Conservation (phyloP, 2,113 vertebrate genomes). For the Addax nasomaculatus region DNA sequence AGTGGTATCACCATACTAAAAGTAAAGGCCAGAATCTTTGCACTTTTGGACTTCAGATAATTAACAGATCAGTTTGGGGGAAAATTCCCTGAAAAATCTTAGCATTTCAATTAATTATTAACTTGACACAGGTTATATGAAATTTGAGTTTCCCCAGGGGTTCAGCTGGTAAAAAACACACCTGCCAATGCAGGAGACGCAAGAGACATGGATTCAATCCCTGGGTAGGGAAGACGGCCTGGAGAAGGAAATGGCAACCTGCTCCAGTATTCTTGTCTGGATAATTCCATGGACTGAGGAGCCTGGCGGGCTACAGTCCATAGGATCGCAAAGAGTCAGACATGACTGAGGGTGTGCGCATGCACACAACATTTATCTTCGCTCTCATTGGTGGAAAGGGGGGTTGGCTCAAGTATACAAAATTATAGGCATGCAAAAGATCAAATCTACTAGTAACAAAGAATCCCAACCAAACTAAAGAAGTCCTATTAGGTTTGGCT, state of each 20-base stretch:
- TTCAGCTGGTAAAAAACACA: background rate
- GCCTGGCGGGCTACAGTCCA: background rate
- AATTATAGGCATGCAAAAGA: background rate
- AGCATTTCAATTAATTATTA: slow-evolving; percentile 7
- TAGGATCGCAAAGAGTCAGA: background rate
- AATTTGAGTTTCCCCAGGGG: background rate
- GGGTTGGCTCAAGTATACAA: background rate
- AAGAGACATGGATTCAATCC: background rate
- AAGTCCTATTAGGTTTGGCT: background rate
- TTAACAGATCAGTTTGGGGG: background rate
- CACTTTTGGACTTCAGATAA: background rate
- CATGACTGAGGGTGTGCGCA: background rate
- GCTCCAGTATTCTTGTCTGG: background rate
- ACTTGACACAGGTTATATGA: slow-evolving; percentile 15
- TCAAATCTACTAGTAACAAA: background rate
- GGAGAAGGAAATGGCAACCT: background rate
- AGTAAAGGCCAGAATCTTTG: background rate
- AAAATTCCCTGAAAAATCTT: background rate
- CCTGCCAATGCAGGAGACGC: background rate
- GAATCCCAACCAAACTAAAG: background rate
- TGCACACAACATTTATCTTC: background rate
- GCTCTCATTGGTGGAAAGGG: background rate
- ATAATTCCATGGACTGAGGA: background rate
- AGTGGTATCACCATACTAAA: background rate
- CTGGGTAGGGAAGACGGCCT: background rate